Evolutionary conservation across 2,113 vertebrate species (phyloP).

Genomic region (Neomonachus schauinslandi): DNA sequence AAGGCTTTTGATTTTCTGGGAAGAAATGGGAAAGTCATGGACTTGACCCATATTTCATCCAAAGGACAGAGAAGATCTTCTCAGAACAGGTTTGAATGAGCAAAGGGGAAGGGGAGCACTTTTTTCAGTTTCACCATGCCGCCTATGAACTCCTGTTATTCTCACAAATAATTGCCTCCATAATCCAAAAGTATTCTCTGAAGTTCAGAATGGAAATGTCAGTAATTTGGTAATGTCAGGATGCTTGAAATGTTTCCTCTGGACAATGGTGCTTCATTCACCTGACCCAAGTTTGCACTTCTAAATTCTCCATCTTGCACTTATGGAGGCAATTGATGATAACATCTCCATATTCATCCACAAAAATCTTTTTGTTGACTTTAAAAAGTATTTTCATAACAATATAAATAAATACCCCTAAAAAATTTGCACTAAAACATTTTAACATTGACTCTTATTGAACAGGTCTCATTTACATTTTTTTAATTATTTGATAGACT

Average conservation of each 20-base stretch:
- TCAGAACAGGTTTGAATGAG: background rate
- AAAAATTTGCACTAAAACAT: background rate
- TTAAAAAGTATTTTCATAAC: background rate
- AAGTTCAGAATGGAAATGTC: constrained; percentile 20
- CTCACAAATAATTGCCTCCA: background rate
- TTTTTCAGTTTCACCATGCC: background rate
- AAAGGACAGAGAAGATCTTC: background rate
- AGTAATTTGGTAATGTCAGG: background rate
- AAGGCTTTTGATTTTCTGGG: constrained; percentile 8
- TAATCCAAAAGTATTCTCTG: constrained; percentile 21
- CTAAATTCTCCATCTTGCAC: background rate
- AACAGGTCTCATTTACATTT: background rate
- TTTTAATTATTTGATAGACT: constrained; percentile 28
- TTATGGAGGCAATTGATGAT: background rate
- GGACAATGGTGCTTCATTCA: background rate
- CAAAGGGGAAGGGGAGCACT: background rate
- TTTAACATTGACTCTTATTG: background rate
- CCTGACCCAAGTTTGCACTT: background rate
- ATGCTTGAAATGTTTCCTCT: background rate
- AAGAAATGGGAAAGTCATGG: background rate
- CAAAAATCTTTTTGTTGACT: background rate
- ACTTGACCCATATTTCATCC: background rate
- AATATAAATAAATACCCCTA: background rate
- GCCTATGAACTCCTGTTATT: background rate
- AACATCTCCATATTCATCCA: background rate